A percentile compares a stretch with the other conserved stretches of the same genome.
These are phyloP conservation scores for Gymnocypris eckloni DNA, from an alignment of 2,797 vertebrate genomes.

Conservation along the genomic window DNA sequence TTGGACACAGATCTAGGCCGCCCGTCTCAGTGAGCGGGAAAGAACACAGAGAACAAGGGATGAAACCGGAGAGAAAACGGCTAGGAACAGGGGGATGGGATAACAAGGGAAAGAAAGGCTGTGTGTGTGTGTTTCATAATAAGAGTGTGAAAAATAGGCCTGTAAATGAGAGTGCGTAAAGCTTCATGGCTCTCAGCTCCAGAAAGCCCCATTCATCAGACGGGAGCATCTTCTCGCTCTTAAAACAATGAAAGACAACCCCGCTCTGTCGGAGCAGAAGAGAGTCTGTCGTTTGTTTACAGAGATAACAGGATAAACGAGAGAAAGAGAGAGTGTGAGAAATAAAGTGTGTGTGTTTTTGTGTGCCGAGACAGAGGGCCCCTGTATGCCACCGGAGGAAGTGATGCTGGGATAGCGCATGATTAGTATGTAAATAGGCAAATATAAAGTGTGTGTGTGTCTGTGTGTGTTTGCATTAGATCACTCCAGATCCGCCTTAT, in stretches of 20 bases:
- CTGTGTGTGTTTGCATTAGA: constrained; percentile 47
- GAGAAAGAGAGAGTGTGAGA: constrained; percentile 67
- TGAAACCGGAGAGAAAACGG: constrained; percentile 70
- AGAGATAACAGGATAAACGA: constrained; percentile 73
- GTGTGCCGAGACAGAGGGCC: constrained; percentile 35
- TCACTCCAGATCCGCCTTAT: constrained; percentile 31
- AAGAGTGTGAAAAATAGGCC: constrained; percentile 38
- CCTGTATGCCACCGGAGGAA: constrained; percentile 36
- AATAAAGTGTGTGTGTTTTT: constrained; percentile 50
- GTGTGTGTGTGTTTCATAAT: constrained; percentile 32
- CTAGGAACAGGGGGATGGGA: constrained; percentile 28
- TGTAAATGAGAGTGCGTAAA: constrained; percentile 77
- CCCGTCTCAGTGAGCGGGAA: constrained; percentile 64
- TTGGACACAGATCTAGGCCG: constrained; percentile 81
- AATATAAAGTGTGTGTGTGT: constrained; percentile 62
- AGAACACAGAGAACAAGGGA: constrained; percentile 68
- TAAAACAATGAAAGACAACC: constrained; percentile 70
- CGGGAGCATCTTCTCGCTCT: constrained; percentile 69
- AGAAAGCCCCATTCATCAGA: constrained; percentile 77
- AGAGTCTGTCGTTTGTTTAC: constrained; percentile 71
- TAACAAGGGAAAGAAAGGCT: constrained; percentile 25
- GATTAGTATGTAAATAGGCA: constrained; percentile 49
- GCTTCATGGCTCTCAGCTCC: constrained; percentile 73
- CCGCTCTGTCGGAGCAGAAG: constrained; percentile 31
- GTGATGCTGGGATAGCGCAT: constrained; percentile 52